Percentiles rank a stretch among this genome's conserved stretches.
phyloP scores from a whole-genome alignment of 2,888 invertebrate species.

The Amitus sp. region DNA sequence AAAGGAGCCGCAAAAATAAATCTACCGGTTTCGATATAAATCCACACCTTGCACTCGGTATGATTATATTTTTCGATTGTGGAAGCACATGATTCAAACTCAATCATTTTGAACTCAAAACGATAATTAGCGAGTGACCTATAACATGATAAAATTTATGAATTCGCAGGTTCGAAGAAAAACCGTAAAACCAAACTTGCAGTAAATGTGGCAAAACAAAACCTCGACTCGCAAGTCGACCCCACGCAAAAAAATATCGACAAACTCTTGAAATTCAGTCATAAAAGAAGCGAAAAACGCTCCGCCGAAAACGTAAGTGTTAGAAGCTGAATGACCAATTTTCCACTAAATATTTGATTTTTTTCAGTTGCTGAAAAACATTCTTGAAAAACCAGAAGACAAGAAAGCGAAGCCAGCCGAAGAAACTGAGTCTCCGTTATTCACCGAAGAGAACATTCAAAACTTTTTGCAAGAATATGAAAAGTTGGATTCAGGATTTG shows the following conservation, averaged over 20 bases:
- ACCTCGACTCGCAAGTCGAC: slow-evolving; percentile 48
- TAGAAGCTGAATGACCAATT: no score
- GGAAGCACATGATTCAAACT: no score
- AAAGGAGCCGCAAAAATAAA: slow-evolving; percentile 15
- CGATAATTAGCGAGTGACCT: background rate
- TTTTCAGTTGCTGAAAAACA: slow-evolving; percentile 71
- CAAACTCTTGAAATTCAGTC: slow-evolving; percentile 67
- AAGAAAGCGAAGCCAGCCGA: slow-evolving; percentile 62
- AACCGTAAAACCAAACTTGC: slow-evolving; percentile 47
- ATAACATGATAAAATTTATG: background rate
- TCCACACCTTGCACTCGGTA: no score
- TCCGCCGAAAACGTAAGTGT: slow-evolving; percentile 66
- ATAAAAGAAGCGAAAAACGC: slow-evolving; percentile 41
- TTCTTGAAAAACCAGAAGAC: slow-evolving; percentile 66
- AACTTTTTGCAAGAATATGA: slow-evolving; percentile 74
- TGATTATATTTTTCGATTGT: no score
- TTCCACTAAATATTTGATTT: slow-evolving; percentile 40
- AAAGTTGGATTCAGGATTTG: slow-evolving; percentile 13
- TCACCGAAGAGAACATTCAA: slow-evolving; percentile 77
- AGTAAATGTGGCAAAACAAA: slow-evolving; percentile 51
- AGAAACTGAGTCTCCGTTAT: slow-evolving; percentile 71
- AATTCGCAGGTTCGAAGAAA: slow-evolving; percentile 16
- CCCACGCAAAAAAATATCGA: slow-evolving; percentile 67
- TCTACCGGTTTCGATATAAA: background rate
- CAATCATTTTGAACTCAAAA: background rate